Evolutionary conservation across 2,888 invertebrate genomes (phyloP), one percentile per base, ranked within the genome.

Genomic region (Drosophila ochracea): DNA sequence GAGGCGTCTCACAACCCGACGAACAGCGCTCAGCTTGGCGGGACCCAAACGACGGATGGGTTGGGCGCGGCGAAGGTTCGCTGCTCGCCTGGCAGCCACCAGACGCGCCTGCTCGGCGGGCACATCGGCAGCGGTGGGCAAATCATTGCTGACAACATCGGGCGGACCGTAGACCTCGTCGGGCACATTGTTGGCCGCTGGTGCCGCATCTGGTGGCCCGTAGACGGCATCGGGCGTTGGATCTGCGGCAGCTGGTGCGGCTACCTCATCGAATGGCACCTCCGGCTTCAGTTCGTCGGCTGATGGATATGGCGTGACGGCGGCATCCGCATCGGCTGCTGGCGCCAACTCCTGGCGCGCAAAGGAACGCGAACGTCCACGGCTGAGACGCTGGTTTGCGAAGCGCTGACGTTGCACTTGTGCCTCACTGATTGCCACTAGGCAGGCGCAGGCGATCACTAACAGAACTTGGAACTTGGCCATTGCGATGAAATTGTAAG

Each of bases 211-310:
- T 35, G 91, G 91, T 25, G 91, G 91, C 4, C 91, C 91, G 43
- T 91, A 91, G 19, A 91, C 91, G 16, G 89, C 91, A 79, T 91
- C 91, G 28, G 91, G 91, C 4, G 82, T 85, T 33, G 90, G 89
- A 9, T 84, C 89, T 0, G 30, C 80, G 16, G 84, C 73, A 2
- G 72, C 82, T 4, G 84, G 80, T 9, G 87, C 76, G 7, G 72
- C 83, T 9, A 80, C 80, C 66, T 92, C 92, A 35, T 92, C 86
- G 67, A 92, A 92, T 7, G 91, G 91, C 33, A 92, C 84, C 68
- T 91, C 91, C 5, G 92, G 92, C 31, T 92, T 92, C 9, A 92
- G 76, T 54, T 92, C 92, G 43, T 91, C 91, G 5, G 92, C 92
- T 4, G 82, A 76, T 21, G 92, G 92, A 75, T 92, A 92, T 5